Evolutionary conservation across 2,888 invertebrate species (phyloP).

Genomic region (Myopa tessellatipennis): DNA sequence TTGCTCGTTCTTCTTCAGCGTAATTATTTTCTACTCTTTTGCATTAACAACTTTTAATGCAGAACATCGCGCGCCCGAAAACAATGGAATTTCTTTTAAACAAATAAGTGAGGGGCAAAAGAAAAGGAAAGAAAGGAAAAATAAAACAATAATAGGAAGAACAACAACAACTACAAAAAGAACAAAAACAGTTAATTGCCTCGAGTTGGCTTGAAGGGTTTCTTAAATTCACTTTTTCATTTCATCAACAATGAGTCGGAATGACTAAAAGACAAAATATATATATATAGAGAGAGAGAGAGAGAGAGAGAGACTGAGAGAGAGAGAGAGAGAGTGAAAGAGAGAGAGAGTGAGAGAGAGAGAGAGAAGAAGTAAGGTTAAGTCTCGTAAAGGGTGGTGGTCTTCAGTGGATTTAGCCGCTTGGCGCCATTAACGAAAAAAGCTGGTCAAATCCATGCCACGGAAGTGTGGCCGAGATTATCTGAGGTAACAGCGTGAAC

Average conservation of each 20-base stretch:
- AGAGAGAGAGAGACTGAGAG: neutral
- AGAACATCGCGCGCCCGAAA: slow-evolving; percentile 34
- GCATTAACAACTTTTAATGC: slow-evolving; percentile 46
- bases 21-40: slow-evolving; percentile 54
- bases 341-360: neutral
- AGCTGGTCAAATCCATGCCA: slow-evolving; percentile 8
- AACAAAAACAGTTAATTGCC: slow-evolving; percentile 35
- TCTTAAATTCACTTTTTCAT: slow-evolving; percentile 24
- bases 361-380: neutral
- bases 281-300: neutral
- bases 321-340: neutral
- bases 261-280: neutral
- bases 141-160: neutral
- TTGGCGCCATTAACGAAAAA: neutral
- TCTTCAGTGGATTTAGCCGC: slow-evolving; percentile 2
- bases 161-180: slow-evolving; percentile 1
- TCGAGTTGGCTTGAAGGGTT: slow-evolving; percentile 21
- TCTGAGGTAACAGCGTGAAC: slow-evolving; percentile 20
- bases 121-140: neutral
- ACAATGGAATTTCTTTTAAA: slow-evolving; percentile 46
- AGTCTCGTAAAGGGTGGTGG: neutral
- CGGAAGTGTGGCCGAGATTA: slow-evolving; percentile 1
- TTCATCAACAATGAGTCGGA: slow-evolving; percentile 12
- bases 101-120: slow-evolving; percentile 31
- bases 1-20: slow-evolving; percentile 42